Evolutionary conservation across 2,113 vertebrate species (phyloP).

Genomic region (Atlantisia rogersi): DNA sequence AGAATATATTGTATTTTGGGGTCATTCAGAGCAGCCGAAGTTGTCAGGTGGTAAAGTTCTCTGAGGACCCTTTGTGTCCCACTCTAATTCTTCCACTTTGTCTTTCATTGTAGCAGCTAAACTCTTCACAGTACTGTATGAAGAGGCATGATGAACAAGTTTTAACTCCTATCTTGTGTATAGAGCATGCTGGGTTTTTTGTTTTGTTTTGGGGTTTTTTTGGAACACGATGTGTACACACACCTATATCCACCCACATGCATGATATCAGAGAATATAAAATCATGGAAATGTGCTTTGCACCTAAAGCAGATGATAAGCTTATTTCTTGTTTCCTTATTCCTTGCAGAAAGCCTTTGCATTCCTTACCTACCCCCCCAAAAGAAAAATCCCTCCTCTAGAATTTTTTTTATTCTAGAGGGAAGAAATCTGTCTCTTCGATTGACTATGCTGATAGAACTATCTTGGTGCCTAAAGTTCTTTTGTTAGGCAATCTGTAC

Average conservation of each 20-base stretch:
- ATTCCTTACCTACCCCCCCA: background rate
- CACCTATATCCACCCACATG: background rate
- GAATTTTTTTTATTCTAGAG: background rate
- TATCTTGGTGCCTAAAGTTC: background rate
- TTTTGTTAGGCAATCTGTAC: background rate
- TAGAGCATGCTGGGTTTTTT: background rate
- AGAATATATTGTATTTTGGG: background rate
- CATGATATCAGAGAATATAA: background rate
- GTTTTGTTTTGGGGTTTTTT: background rate
- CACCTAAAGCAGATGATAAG: background rate
- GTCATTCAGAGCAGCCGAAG: background rate
- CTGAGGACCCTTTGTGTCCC: background rate
- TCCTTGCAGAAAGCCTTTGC: background rate
- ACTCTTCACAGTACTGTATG: background rate
- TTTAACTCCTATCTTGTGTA: background rate
- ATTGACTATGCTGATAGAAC: background rate
- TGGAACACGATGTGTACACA: background rate
- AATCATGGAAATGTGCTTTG: background rate
- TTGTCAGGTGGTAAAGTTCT: background rate
- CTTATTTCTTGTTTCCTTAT: background rate
- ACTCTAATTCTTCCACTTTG: background rate
- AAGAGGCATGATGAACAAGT: background rate
- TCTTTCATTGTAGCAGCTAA: background rate
- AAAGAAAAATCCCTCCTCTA: background rate
- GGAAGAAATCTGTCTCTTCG: background rate